Base-by-base conservation (phyloP, 2,888 invertebrate genomes). In the Drosophila mettleri region DNA sequence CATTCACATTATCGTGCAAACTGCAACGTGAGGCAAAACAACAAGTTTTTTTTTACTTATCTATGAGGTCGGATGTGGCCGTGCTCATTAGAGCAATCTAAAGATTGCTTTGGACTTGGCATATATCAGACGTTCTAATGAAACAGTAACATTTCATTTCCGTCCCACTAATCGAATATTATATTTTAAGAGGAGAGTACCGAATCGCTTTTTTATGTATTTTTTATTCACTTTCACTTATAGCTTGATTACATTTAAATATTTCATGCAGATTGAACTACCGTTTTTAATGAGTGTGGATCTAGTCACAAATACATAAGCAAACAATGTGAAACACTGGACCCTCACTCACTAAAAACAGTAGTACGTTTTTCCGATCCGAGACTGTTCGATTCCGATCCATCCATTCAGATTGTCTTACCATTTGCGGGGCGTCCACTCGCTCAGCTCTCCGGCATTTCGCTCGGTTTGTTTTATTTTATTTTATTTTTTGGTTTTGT, bases 201-300 rank as follows among this genome's bases (percentile, higher is more conserved):
- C 14, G 8, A 10, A 18, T 7, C 12, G 31, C 6, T 2, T 12
- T 12, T 31, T 4, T 12, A 12, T 10, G 31, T 10, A 31, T 31
- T 31, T 5, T 29, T 7, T 2, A 12, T 12, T 12, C 12, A 31
- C 12, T 29, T 5, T 29, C 8, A 9, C 31, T 31, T 12, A 12
- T 1, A 12, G 5, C 0, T 10, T 27, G 10, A 43, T 43, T 43
- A n/a, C 7, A 27, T 9, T 48, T 3, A 46, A 33, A 22, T 22
- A 22, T 33, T 48, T 10, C 10, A 49, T 9, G 77, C 39, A 77
- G 90, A 76, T 69, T 70, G 72, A 83, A 90, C 91, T 87, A 85
- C 90, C 92, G 92, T 92, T 92, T 90, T 92, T 92, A 92, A 92
- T 92, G 92, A 92, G 92, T 92, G 92, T 92, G 92, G 92, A 92